These are phyloP conservation scores for Drosophila pseudoobscura DNA, from an alignment of 1,140 invertebrate genomes.

Conservation along the genomic window DNA sequence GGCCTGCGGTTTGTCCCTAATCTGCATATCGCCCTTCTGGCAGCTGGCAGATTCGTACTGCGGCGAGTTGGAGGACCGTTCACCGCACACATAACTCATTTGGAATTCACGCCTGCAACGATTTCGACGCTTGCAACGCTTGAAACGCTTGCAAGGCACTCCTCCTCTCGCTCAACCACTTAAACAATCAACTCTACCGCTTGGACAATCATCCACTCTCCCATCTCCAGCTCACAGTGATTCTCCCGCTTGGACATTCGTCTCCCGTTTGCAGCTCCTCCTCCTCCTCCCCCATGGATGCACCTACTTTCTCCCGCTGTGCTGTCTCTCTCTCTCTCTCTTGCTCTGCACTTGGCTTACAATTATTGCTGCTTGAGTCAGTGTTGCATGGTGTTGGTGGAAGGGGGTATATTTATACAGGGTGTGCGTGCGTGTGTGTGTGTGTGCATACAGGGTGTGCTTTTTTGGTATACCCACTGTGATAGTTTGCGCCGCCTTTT, in stretches of 20 bases:
- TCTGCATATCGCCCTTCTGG: constrained; percentile 35
- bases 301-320: too few species aligned
- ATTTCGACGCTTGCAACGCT: neutral
- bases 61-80: constrained; percentile 20
- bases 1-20: constrained; percentile 17
- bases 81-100: constrained; percentile 63
- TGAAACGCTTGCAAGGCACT: too few species aligned
- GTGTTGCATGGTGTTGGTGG: neutral
- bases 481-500: constrained; percentile 62
- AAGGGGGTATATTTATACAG: neutral
- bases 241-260: too few species aligned
- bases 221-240: too few species aligned
- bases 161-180: too few species aligned
- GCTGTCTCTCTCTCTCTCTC: neutral
- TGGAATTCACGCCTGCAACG: constrained; percentile 46
- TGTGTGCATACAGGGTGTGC: constrained; percentile 8
- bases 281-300: too few species aligned
- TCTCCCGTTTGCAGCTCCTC: too few species aligned
- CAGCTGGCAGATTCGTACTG: too few species aligned
- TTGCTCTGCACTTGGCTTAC: constrained; percentile 39
- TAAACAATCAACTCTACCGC: too few species aligned
- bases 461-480: constrained; percentile 61
- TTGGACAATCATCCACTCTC: too few species aligned
- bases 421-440: constrained; percentile 1
- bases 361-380: constrained; percentile 29